phyloP scores from a whole-genome alignment of 2,888 invertebrate genomes.

The Tridacna crocea region DNA sequence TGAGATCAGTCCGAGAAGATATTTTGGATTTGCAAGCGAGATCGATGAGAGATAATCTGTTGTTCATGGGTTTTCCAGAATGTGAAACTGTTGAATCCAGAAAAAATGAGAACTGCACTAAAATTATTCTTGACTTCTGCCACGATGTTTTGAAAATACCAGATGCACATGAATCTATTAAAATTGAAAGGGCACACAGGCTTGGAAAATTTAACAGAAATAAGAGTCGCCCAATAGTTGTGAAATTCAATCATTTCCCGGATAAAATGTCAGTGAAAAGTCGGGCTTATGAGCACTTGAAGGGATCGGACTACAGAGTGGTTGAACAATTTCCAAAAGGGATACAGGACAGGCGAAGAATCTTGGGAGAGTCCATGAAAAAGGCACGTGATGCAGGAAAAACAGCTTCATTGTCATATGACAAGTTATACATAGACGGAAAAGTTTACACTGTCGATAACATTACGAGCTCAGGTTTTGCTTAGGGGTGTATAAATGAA shows the following conservation, averaged over 20 bases:
- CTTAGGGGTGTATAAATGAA: conserved; percentile 4
- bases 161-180: conserved; percentile 6
- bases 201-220: conserved; percentile 2
- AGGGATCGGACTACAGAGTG: neutral
- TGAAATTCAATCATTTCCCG: too few relatives aligned
- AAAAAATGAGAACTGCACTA: neutral
- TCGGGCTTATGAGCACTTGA: neutral
- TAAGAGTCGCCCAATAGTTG: conserved; percentile 6
- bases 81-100: neutral
- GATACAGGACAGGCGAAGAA: neutral
- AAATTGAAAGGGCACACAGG: too few relatives aligned
- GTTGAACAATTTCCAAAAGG: neutral
- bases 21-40: conserved; percentile 1
- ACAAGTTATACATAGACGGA: conserved; percentile 2
- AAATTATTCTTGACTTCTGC: conserved; percentile 6
- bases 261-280: conserved; percentile 20
- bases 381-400: conserved; percentile 27
- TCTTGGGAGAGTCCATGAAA: neutral
- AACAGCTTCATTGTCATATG: neutral
- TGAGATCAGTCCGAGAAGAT: neutral
- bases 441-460: neutral
- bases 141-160: neutral
- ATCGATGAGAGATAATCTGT: conserved; percentile 3
- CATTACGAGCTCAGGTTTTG: neutral
- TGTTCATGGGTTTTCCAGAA: conserved; percentile 11